Conservation (phyloP, 2,113 vertebrate species). For the Rafetus swinhoei region DNA sequence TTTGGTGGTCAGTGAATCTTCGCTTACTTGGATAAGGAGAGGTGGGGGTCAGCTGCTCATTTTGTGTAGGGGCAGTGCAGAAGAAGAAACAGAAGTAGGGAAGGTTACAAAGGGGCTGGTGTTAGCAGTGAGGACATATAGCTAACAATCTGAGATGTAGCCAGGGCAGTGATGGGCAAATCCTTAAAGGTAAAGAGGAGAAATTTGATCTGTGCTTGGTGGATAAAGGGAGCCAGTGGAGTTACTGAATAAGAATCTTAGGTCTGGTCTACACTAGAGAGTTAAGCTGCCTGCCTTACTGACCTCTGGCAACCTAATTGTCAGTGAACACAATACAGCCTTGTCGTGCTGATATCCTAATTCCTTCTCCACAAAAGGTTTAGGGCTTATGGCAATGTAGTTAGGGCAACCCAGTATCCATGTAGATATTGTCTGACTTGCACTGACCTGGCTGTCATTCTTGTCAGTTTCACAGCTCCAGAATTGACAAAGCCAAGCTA, state of each 20-base stretch:
- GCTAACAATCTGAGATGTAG: not conserved
- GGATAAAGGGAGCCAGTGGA: not conserved
- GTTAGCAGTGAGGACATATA: fast-evolving
- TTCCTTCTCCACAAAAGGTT: too few species aligned
- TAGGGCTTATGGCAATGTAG: too few species aligned
- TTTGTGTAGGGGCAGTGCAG: not conserved
- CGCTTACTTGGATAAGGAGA: not conserved
- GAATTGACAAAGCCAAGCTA: too few species aligned
- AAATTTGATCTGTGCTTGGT: not conserved
- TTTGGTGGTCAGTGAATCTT: not conserved
- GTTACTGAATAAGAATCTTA: not conserved
- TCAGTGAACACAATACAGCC: too few species aligned
- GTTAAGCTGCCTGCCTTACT: too few species aligned
- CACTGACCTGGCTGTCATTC: too few species aligned
- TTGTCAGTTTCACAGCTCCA: too few species aligned
- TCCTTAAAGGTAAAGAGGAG: not conserved
- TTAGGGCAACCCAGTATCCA: too few species aligned
- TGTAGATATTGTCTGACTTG: too few species aligned
- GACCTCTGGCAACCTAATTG: too few species aligned
- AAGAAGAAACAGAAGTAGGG: not conserved
- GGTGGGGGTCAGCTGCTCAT: not conserved
- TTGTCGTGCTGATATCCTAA: too few species aligned
- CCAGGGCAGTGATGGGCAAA: not conserved
- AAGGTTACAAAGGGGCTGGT: not conserved
- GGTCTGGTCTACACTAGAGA: too few species aligned